A percentile compares a stretch with the other conserved stretches of the same genome.
Conservation (phyloP, 2,113 vertebrate species). For the Nibea albiflora region DNA sequence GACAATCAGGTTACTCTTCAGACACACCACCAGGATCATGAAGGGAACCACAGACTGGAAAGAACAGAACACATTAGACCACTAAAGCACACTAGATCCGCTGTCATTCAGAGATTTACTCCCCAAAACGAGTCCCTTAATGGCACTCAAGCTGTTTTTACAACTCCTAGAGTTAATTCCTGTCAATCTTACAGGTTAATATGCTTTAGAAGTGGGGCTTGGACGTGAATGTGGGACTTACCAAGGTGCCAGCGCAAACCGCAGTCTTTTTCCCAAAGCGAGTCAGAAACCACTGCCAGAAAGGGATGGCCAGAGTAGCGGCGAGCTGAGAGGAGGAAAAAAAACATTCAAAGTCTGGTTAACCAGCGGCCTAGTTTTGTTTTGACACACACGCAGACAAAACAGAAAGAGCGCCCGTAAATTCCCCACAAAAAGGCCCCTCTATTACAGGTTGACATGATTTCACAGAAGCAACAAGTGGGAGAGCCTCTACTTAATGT, state of each 20-base stretch:
- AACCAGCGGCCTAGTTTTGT: constrained; percentile 24
- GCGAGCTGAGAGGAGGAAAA: constrained; percentile 85
- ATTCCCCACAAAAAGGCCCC: background rate
- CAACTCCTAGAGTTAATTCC: background rate
- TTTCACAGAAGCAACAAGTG: background rate
- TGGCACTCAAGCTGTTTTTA: background rate
- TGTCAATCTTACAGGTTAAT: constrained; percentile 2
- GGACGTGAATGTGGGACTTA: constrained; percentile 76
- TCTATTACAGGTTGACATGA: background rate
- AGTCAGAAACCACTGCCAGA: constrained; percentile 98
- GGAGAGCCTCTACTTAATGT: background rate
- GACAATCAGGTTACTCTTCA: constrained; percentile 88
- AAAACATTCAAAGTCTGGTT: constrained; percentile 22
- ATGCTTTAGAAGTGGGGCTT: background rate
- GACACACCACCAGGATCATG: constrained; percentile 88
- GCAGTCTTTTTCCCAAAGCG: constrained; percentile 95
- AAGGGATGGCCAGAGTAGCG: constrained; percentile 91
- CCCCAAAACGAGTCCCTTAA: background rate
- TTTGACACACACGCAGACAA: background rate
- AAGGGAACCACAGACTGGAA: constrained; percentile 93
- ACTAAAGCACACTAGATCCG: background rate
- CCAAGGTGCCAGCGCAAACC: constrained; percentile 91
- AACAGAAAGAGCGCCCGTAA: background rate
- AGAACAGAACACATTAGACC: constrained; percentile 23
- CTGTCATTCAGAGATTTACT: background rate